These are phyloP conservation scores for Panulirus ornatus DNA, from an alignment of 1,140 invertebrate species.

Conservation along the genomic window DNA sequence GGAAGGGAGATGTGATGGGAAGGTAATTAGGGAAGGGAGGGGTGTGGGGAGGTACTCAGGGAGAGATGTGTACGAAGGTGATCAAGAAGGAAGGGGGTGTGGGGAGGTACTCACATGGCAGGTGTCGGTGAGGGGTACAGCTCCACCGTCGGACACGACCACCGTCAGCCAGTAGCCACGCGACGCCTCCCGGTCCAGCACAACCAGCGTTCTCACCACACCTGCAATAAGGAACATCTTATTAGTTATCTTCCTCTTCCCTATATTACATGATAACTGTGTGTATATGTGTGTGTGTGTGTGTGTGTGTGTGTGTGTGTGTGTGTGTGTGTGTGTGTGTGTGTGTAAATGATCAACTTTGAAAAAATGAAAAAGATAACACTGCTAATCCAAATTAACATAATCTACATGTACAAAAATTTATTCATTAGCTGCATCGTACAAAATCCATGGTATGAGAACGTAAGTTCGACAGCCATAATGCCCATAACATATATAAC, in stretches of 20 bases:
- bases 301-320: slow-evolving; percentile 7
- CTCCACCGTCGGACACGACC: slow-evolving; percentile 92
- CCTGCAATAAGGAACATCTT: too few relatives aligned
- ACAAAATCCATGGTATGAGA: too few relatives aligned
- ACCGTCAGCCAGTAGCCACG: slow-evolving; percentile 95
- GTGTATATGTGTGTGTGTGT: not conserved
- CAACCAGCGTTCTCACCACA: slow-evolving; percentile 86
- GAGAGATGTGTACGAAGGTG: not conserved
- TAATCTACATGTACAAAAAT: too few relatives aligned
- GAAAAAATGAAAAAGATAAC: too few relatives aligned
- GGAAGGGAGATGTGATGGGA: too few relatives aligned
- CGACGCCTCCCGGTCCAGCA: slow-evolving; percentile 92
- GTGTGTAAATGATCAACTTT: too few relatives aligned
- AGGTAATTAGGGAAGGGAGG: not conserved
- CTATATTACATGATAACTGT: not conserved
- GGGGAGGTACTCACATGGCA: slow-evolving; percentile 83
- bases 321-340: slow-evolving; percentile 7
- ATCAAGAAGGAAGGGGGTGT: not conserved
- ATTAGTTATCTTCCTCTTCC: too few relatives aligned
- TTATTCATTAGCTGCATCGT: too few relatives aligned
- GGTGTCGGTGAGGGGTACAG: slow-evolving; percentile 90
- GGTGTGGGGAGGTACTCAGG: not conserved
- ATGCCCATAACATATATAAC: not conserved
- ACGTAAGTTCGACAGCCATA: too few relatives aligned
- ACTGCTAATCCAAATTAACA: too few relatives aligned